Percentiles rank a stretch among this genome's conserved stretches.
phyloP scores from a whole-genome alignment of 2,113 vertebrate species.

The Pachycephala philippinensis region DNA sequence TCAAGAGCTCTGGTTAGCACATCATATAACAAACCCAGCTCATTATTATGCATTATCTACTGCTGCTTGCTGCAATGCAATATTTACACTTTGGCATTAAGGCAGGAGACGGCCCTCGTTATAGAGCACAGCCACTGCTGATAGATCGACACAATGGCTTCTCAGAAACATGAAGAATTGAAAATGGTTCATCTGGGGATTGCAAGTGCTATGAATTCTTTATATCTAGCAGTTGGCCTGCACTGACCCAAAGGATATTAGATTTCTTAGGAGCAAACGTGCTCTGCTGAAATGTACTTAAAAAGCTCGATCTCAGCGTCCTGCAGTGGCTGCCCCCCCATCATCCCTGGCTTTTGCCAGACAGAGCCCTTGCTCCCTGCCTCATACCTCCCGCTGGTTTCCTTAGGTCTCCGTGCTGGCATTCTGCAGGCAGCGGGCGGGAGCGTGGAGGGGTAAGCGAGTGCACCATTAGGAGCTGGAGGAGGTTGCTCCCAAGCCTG shows the following conservation, averaged over 20 bases:
- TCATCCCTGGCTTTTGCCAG: constrained; percentile 4
- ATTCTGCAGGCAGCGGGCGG: not conserved
- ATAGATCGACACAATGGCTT: constrained; percentile 34
- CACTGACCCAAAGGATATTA: constrained; percentile 70
- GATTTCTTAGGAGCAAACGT: constrained; percentile 63
- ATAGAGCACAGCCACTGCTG: constrained; percentile 12
- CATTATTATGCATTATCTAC: constrained; percentile 60
- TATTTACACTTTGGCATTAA: constrained; percentile 66
- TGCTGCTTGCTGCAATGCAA: constrained; percentile 57
- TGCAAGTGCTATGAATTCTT: constrained; percentile 66
- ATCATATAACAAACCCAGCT: constrained; percentile 31
- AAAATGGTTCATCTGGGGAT: constrained; percentile 63
- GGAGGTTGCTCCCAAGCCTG: not conserved
- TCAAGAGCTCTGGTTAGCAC: constrained; percentile 2
- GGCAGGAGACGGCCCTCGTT: constrained; percentile 45
- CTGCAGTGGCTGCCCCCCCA: not conserved
- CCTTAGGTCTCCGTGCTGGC: not conserved
- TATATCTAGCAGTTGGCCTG: constrained; percentile 68
- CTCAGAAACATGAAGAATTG: constrained; percentile 59
- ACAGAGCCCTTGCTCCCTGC: constrained; percentile 19
- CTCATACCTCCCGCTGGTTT: not conserved
- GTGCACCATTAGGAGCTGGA: not conserved
- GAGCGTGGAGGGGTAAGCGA: not conserved
- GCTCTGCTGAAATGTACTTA: constrained; percentile 49
- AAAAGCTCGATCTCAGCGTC: not conserved